phyloP scores from a whole-genome alignment of 2,888 invertebrate genomes.

The Meteorus colon region DNA sequence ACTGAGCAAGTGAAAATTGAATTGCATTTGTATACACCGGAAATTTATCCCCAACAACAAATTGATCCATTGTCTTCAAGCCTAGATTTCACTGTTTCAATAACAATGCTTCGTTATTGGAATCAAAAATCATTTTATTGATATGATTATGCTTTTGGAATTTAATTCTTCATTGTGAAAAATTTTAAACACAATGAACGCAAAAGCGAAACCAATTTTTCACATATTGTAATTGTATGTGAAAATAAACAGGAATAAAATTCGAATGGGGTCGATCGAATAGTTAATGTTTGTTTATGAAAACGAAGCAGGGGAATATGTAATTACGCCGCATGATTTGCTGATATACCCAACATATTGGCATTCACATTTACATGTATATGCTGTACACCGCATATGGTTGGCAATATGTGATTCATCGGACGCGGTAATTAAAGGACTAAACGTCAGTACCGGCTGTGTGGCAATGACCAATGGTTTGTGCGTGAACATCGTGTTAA shows the following conservation, averaged over 20 bases:
- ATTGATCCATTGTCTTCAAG: neutral
- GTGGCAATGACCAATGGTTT: constrained; percentile 66
- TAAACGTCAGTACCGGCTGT: constrained; percentile 66
- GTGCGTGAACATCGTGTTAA: constrained; percentile 67
- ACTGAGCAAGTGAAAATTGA: neutral
- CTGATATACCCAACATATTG: constrained; percentile 10
- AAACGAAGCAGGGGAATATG: constrained; percentile 45
- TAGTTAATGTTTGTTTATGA: constrained; percentile 41
- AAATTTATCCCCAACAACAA: neutral
- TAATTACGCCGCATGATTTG: neutral
- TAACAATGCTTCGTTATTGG: neutral
- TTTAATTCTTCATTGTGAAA: neutral
- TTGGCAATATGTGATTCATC: constrained; percentile 59
- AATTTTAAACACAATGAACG: neutral
- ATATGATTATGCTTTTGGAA: neutral
- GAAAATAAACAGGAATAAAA: constrained; percentile 26
- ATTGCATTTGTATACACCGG: constrained; percentile 8
- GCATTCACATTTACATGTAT: neutral
- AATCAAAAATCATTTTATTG: neutral
- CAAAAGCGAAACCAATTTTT: neutral
- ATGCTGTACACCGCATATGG: constrained; percentile 14
- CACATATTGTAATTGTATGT: neutral
- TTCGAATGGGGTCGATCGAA: constrained; percentile 9
- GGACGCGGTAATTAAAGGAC: constrained; percentile 66
- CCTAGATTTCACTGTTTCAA: neutral